Evolutionary conservation across 64 coral and sea anemone species (phyloP), one percentile per base, ranked within the genome.

Genomic region (Acropora yongei): DNA sequence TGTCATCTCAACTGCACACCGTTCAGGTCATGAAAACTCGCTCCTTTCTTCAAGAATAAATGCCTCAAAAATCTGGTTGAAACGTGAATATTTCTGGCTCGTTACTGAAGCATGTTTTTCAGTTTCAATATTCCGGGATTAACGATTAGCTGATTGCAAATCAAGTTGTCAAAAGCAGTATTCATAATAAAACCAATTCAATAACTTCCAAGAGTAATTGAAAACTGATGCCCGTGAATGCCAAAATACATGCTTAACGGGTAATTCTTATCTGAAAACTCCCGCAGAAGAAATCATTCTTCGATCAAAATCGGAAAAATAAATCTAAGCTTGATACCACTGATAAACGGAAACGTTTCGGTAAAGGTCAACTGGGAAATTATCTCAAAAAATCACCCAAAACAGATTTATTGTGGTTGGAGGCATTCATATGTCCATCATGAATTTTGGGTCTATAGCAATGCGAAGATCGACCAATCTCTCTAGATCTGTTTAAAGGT

Each of bases 131-230:
- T 85, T 20, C 12, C 82, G 82, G 41, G 77, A 30, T 7, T 79
- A 53, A 7, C 42, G 82, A 85, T 48, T 16, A 19, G 43, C 44
- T 65, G 82, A 71, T 71, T 85, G 63, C 82, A 71, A 84, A 84
- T 69, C 41, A 84, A 68, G 82, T 71, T 84, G 61, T 84, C 82
- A 84, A 5, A 47, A 72, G 45, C 17, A 49, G 16, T 63, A 12
- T 10, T 14, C 2, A 55, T 13, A 7, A 63, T 49, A 47, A 44
- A 14, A 0, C 3, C 42, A 18, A 71, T 30, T 85, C 47, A 85
- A 85, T 71, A 49, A 71, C 14, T 72, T 85, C 65, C 82, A 81
- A 50, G 2, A 81, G 42, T 81, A 60, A 81, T 39, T 81, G 16
- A 58, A 60, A 61, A 61, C 79, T 60, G 58, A 60, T 10, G 61